Percentiles rank a stretch among this genome's conserved stretches.
These are phyloP conservation scores for Eupithecia abbreviata DNA, from an alignment of 2,888 invertebrate species.

Conservation along the genomic window DNA sequence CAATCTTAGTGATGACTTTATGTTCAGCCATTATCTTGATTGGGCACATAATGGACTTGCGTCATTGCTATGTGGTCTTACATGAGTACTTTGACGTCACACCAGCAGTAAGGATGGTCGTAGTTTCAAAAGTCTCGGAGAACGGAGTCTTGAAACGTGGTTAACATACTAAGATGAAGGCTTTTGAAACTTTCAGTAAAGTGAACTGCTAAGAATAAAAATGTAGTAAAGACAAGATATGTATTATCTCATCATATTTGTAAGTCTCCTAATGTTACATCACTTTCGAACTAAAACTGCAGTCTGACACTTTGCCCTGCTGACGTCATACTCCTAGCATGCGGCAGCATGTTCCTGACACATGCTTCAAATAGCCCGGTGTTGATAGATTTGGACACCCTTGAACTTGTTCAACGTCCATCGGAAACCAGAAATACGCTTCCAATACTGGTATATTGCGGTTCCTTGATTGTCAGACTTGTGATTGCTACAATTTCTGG, in stretches of 20 bases:
- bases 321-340: constrained; percentile 6
- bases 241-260: neutral
- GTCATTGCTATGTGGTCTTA: neutral
- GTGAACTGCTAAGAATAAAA: neutral
- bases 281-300: neutral
- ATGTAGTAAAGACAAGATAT: no score
- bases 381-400: constrained; percentile 14
- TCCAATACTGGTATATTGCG: constrained; percentile 24
- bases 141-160: neutral
- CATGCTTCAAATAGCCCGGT: neutral
- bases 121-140: neutral
- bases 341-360: constrained; percentile 3
- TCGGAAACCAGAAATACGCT: constrained; percentile 21
- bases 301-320: neutral
- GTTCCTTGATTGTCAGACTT: constrained; percentile 9
- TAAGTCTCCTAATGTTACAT: neutral
- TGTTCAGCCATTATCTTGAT: constrained; percentile 41
- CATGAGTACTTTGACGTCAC: neutral
- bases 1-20: constrained; percentile 33
- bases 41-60: constrained; percentile 24
- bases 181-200: no score
- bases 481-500: neutral
- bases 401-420: constrained; percentile 28
- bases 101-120: neutral
- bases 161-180: no score